Conservation (phyloP, 1,140 invertebrate genomes). For the Camponotus vicinus region DNA sequence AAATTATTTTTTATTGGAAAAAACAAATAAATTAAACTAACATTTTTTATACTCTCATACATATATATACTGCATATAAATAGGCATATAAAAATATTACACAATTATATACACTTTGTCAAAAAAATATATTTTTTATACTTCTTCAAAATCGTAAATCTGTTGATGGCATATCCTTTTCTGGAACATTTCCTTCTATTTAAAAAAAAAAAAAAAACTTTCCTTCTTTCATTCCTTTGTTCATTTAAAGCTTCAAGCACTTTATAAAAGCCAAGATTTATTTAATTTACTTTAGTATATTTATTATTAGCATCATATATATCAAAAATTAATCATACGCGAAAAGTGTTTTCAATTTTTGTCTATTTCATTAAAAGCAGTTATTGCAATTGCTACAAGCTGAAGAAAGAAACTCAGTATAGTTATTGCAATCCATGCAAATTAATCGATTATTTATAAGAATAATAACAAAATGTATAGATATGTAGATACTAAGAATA, state of each 20-base stretch:
- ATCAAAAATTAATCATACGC: slow-evolving; percentile 20
- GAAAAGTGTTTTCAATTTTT: background rate
- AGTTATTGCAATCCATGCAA: slow-evolving; percentile 57
- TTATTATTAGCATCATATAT: slow-evolving; percentile 16
- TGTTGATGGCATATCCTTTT: background rate
- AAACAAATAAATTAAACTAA: background rate
- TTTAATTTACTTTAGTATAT: slow-evolving; percentile 3
- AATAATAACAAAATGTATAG: slow-evolving; percentile 6
- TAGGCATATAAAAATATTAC: background rate
- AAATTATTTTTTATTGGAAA: background rate
- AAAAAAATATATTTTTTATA: background rate
- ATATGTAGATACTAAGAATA: slow-evolving; percentile 57
- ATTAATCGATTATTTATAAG: slow-evolving; percentile 24
- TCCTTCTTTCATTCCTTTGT: background rate
- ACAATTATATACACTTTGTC: background rate
- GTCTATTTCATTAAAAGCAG: slow-evolving; percentile 1
- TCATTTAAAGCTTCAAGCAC: background rate
- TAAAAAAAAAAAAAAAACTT: background rate
- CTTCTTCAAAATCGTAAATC: slow-evolving; percentile 24
- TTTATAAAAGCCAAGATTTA: background rate
- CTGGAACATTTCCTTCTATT: background rate
- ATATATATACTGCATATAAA: no score
- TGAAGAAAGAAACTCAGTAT: slow-evolving; percentile 3
- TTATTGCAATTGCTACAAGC: slow-evolving; percentile 10
- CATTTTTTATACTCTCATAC: background rate